Conservation (phyloP, 1,140 invertebrate species). For the Teleopsis dalmanni region DNA sequence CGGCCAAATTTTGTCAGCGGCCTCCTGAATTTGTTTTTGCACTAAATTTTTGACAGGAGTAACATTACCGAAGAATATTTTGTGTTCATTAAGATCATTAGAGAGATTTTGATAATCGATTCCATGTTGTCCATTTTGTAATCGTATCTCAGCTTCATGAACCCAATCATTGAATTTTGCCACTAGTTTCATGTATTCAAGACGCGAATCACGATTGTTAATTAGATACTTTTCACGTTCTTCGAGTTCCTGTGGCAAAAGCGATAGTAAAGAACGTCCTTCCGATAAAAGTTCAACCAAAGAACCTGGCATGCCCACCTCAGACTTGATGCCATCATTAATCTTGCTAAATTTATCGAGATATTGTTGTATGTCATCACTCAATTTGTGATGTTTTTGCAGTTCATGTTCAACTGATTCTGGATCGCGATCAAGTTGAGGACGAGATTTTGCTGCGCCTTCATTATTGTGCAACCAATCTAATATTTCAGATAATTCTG, state of each 20-base stretch:
- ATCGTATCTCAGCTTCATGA: slow-evolving; percentile 67
- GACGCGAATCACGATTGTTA: slow-evolving; percentile 68
- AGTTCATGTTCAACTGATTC: slow-evolving; percentile 74
- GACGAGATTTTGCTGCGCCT: slow-evolving; percentile 69
- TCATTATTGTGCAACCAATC: slow-evolving; percentile 82
- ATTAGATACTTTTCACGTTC: slow-evolving; percentile 72
- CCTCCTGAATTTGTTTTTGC: slow-evolving; percentile 71
- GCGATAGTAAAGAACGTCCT: slow-evolving; percentile 65
- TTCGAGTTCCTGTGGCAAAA: slow-evolving; percentile 68
- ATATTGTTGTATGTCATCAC: slow-evolving; percentile 62
- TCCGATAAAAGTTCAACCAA: slow-evolving; percentile 77
- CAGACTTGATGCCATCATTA: slow-evolving; percentile 57
- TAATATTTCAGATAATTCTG: slow-evolving; percentile 71
- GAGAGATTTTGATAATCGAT: slow-evolving; percentile 81
- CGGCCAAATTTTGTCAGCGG: slow-evolving; percentile 79
- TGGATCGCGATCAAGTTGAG: slow-evolving; percentile 68
- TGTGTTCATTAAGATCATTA: slow-evolving; percentile 76
- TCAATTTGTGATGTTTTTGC: slow-evolving; percentile 65
- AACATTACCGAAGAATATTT: slow-evolving; percentile 75
- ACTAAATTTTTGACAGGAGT: slow-evolving; percentile 69
- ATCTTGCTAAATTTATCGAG: slow-evolving; percentile 62
- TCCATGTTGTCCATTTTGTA: slow-evolving; percentile 72
- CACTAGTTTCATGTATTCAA: slow-evolving; percentile 62
- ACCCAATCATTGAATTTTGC: slow-evolving; percentile 80
- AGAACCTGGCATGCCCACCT: slow-evolving; percentile 68